Evolutionary conservation across 2,113 vertebrate genomes (phyloP), one percentile per base, ranked within the genome.

Genomic region (Ariopsis seemanni): DNA sequence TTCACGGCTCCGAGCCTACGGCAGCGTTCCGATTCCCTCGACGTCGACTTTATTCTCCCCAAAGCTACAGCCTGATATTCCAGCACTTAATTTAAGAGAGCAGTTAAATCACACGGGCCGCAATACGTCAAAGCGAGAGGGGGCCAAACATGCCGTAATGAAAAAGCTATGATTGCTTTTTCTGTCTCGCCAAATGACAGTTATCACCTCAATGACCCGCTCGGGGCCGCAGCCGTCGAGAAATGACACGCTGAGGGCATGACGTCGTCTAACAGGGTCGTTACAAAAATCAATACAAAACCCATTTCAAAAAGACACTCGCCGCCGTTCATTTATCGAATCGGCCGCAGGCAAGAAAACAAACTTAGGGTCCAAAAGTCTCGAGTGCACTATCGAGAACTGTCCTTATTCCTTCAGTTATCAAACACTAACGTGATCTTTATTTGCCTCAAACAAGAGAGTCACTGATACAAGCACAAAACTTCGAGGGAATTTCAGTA

Each of bases 271-370:
- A 98, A 98, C 97, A 97, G 97, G 96, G 96, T 98, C 97, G 97
- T 99, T 99, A 98, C 97, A 97, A 98, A 99, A 99, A 99, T 99
- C 98, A 99, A 99, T 99, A 99, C 97, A 98, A 99, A 99, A 98
- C 96, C 98, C 97, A 99, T 99, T 99, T 98, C 97, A 97, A 97
- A 98, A 97, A 99, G 97, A 97, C 97, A 95, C 90, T 94, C 96
- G 97, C 96, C 97, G 97, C 97, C 95, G 95, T 97, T 98, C 97
- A 98, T 98, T 99, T 99, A 98, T 98, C 97, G 97, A 98, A 97
- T 97, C 97, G 96, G 97, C 97, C 97, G 97, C 94, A 95, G 97
- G 97, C 95, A 94, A 94, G 88, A 86, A 74, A 94, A 93, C 93
- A 96, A 97, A 97, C 96, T 97, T 98, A 97, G 53, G 67, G n/a